These are phyloP conservation scores for Hermodice carunculata DNA, from an alignment of 2,888 invertebrate genomes.

Conservation along the genomic window DNA sequence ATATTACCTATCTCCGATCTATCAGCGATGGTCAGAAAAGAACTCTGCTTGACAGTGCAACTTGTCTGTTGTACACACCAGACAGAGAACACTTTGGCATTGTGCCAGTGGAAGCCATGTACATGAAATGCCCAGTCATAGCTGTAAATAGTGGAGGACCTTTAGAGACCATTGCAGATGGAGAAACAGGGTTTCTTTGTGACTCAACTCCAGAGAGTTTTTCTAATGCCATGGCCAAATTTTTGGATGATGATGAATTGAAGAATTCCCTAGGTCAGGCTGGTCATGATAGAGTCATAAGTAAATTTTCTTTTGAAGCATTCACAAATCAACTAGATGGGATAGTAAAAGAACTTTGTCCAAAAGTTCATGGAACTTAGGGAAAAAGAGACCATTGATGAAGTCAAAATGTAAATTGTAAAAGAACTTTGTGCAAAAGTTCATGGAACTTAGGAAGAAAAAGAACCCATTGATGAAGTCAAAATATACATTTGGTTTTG, in stretches of 20 bases:
- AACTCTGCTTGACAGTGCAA: slow-evolving; percentile 81
- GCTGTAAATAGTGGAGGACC: slow-evolving; percentile 97
- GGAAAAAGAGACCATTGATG: too few species aligned
- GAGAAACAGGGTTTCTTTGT: slow-evolving; percentile 70
- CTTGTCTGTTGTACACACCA: slow-evolving; percentile 93
- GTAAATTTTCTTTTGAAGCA: slow-evolving; percentile 86
- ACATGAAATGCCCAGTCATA: slow-evolving; percentile 90
- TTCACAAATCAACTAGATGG: slow-evolving; percentile 74
- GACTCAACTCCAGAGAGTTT: slow-evolving; percentile 77
- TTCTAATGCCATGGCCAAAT: slow-evolving; percentile 81
- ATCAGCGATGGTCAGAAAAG: slow-evolving; percentile 89
- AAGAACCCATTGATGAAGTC: too few species aligned
- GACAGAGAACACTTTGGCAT: slow-evolving; percentile 99
- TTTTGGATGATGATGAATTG: slow-evolving; percentile 77
- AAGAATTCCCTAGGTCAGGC: slow-evolving; percentile 80
- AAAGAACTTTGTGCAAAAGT: too few species aligned
- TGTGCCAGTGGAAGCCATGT: slow-evolving; percentile 99
- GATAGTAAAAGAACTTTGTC: too few species aligned
- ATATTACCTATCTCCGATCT: slow-evolving; percentile 88
- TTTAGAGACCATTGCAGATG: slow-evolving; percentile 83
- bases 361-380: too few species aligned
- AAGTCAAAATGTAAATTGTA: too few species aligned
- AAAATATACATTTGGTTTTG: too few species aligned
- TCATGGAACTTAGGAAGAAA: too few species aligned
- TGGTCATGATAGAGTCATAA: slow-evolving; percentile 80